Base-by-base conservation (phyloP, 2,888 invertebrate species). In the Cordilura impudica region DNA sequence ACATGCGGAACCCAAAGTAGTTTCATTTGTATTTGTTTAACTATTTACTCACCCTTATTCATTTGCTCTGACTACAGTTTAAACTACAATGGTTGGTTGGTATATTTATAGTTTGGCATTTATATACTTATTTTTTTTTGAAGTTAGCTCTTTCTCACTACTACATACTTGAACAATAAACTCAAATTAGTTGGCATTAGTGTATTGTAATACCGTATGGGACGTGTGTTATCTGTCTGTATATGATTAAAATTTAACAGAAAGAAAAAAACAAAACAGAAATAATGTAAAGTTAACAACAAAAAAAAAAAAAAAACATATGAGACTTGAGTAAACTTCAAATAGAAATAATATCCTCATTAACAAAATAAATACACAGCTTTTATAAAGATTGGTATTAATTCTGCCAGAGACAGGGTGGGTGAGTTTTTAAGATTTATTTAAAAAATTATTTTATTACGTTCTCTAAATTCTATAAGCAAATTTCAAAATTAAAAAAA, bases 171-270 rank as follows among this genome's bases (percentile, higher is more conserved):
- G n/a, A 66, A 16, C 12, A 60, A 66, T 45, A 76, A 54, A 76
- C 47, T 56, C 56, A 73, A 70, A 80, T 82, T 80, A 80, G 79
- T 76, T 76, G 70, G 54, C 71, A 81, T 76, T 78, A 67, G 73
- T 76, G 53, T 65, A 26, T 49, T 67, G 67, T 78, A 74, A 56
- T 61, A 61, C 23, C 69, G 67, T 67, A 72, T 69, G 53, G 63
- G 26, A 79, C 79, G 79, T 79, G 75, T 72, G 61, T 53, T 79
- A 79, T 79, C 79, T 71, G 35, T 45, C 60, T 66, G 21, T 49
- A 54, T 26, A 19, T 21, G 56, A 56, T 70, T 75, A 74, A 39
- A 26, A 3, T 35, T 35, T 45, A 63, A 43, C 23, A 67, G 19
- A n/a, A n/a, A n/a, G n/a, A n/a, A n/a, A n/a, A n/a, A n/a, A n/a